Base-by-base conservation (phyloP, 2,797 vertebrate species). In the Lithobates pipiens region DNA sequence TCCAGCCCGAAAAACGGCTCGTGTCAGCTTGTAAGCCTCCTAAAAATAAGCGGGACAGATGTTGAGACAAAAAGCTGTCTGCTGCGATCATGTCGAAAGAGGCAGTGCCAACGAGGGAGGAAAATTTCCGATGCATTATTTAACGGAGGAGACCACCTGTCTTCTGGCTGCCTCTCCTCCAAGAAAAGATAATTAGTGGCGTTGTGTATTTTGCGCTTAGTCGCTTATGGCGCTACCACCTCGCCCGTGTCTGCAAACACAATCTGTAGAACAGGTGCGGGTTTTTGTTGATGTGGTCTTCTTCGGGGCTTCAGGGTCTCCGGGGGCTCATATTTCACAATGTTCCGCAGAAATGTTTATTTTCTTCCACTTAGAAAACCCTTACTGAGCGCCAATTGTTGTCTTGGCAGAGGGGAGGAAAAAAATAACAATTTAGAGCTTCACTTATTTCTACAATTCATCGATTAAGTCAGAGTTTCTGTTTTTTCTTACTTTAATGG, bases 51-150 rank as follows among this genome's bases (percentile, higher is more conserved):
- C 61, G 21, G 65, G 80, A 36, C 80, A 83, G 80, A 86, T 86
- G 80, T 74, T 74, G 36, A 71, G 69, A 86, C 68, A 77, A 74
- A 79, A 80, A 85, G 54, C 83, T 77, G 79, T 86, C 85, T 34
- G 79, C 67, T 54, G 50, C 36, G 29, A 86, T 86, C 79, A 82
- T 77, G 79, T 82, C n/a, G 67, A 73, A 72, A 77, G 74, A 86
- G 27, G n/a, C 79, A 34, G 23, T 44, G 18, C 70, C 46, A 57
- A 16, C 39, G 4, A 68, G 63, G 39, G 65, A 61, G 42, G 50
- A 57, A 81, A 65, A 16, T 72, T n/a, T 50, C 36, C 29, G 74
- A 82, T 86, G 68, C 69, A 82, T 86, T 77, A 86, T 82, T 77
- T 73, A 86, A 23, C 21, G 39, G 54, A 32, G 36, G 76, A 65